Evolutionary conservation across 2,797 vertebrate genomes (phyloP).

Genomic region (Pseudochromis fuscus): DNA sequence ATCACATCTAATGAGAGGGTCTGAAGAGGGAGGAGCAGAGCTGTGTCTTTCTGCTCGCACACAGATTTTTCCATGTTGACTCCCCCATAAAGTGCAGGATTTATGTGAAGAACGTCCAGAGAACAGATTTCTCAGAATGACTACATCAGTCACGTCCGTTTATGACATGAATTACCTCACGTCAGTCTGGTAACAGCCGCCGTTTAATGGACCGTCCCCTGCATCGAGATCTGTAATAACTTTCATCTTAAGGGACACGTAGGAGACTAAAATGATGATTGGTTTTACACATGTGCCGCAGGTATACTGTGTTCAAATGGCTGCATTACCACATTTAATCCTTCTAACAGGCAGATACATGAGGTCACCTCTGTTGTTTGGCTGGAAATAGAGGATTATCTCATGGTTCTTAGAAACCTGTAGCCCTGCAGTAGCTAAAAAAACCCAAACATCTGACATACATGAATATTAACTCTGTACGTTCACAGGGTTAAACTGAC

Average conservation of each 20-base stretch:
- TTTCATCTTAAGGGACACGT: conserved; percentile 47
- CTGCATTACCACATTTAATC: conserved; percentile 52
- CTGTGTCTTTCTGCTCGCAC: conserved; percentile 8
- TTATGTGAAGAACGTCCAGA: conserved; percentile 30
- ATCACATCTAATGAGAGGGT: not conserved
- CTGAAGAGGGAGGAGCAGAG: not conserved
- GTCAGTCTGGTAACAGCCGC: conserved; percentile 22
- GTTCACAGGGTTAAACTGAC: not conserved
- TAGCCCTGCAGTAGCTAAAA: conserved; percentile 5
- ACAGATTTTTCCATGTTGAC: conserved; percentile 22
- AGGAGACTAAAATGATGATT: conserved; percentile 37
- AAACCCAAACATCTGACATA: conserved; percentile 8
- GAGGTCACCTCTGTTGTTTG: conserved; percentile 50
- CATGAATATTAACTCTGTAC: not conserved
- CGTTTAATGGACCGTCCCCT: conserved; percentile 50
- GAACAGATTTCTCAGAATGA: conserved; percentile 37
- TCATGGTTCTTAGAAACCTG: conserved; percentile 20
- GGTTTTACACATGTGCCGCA: conserved; percentile 51
- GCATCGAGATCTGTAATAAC: conserved; percentile 36
- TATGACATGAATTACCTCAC: conserved; percentile 55
- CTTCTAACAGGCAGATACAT: conserved; percentile 52
- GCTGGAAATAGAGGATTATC: conserved; percentile 35
- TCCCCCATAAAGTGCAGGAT: conserved; percentile 25
- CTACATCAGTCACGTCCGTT: conserved; percentile 49
- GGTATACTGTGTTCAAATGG: conserved; percentile 37